Base-by-base conservation (phyloP, 2,888 invertebrate genomes). In the Ceratothoa steindachneri region DNA sequence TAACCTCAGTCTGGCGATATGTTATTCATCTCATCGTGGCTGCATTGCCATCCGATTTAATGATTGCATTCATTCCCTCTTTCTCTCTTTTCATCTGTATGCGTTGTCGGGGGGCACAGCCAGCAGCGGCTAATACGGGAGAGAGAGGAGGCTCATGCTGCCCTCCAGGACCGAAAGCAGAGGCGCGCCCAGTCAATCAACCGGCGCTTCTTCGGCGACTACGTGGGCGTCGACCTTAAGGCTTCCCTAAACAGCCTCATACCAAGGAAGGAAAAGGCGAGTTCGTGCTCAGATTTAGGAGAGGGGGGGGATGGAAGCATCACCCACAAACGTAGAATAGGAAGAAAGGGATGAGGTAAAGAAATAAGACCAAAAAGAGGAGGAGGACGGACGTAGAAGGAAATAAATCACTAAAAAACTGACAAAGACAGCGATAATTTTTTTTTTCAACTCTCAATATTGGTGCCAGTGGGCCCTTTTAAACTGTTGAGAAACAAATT, bases 121-220 rank as follows among this genome's bases (percentile, higher is more conserved):
- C 76, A 76, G 12, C 67, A 66, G 30, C 41, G 67, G 7, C 72
- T 60, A 53, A 30, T 75, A 28, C 69, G 85, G 69, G 75, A 75
- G 22, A 51, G 69, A n/a, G 9, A 29, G 7, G 80, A 77, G 12
- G 87, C 87, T 0, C 84, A 85, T 22, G 85, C 87, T 80, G 82
- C 88, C 27, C 81, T 87, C 72, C 83, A 82, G 74, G 84, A 85
- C 78, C 88, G 88, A 82, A 90, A 90, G 82, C 88, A 90, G 82
- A 84, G 90, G 7, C 84, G 89, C 77, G 83, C 86, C 5, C 87
- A 85, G 82, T 89, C 89, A 77, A 81, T 90, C 27, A 89, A 90
- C 83, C 84, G 90, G 74, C 88, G 88, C 82, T 90, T 89, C 83
- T 87, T 88, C 53, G 89, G 89, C 4, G 90, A 90, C 83, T 90